These are phyloP conservation scores for Antigone vipio DNA, from an alignment of 2,113 vertebrate species.

Conservation along the genomic window DNA sequence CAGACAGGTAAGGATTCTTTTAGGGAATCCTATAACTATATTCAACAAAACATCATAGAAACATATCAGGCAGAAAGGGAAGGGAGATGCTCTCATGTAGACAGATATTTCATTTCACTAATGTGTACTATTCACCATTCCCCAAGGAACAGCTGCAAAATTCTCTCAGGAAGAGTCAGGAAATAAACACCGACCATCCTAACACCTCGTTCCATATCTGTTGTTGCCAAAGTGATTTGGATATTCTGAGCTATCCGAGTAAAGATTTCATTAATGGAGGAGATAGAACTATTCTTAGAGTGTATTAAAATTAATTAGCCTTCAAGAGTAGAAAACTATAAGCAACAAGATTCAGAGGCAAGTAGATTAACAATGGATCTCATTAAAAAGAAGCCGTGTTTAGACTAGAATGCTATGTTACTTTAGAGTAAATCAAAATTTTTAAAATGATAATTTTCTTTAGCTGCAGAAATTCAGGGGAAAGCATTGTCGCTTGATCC, in stretches of 20 bases:
- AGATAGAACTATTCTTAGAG: constrained; percentile 16
- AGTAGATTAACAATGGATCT: background rate
- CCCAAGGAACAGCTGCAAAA: background rate
- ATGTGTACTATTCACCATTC: background rate
- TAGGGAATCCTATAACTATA: background rate
- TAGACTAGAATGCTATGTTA: background rate
- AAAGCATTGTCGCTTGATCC: background rate
- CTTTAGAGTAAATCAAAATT: background rate
- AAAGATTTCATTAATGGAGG: constrained; percentile 1
- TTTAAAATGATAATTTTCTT: background rate
- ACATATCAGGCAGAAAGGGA: background rate
- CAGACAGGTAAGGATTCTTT: background rate
- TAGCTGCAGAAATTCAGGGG: background rate
- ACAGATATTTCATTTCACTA: background rate
- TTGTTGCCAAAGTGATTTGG: background rate
- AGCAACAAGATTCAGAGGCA: background rate
- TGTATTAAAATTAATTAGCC: constrained; percentile 34
- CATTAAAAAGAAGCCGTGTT: background rate
- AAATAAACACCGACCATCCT: background rate
- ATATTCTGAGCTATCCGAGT: background rate
- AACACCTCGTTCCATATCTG: background rate
- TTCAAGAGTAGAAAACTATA: constrained; percentile 8
- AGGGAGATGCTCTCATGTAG: background rate
- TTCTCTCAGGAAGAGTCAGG: background rate
- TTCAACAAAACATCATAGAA: background rate